Conservation (phyloP, 2,797 vertebrate genomes). For the Steatocranus sp. region DNA sequence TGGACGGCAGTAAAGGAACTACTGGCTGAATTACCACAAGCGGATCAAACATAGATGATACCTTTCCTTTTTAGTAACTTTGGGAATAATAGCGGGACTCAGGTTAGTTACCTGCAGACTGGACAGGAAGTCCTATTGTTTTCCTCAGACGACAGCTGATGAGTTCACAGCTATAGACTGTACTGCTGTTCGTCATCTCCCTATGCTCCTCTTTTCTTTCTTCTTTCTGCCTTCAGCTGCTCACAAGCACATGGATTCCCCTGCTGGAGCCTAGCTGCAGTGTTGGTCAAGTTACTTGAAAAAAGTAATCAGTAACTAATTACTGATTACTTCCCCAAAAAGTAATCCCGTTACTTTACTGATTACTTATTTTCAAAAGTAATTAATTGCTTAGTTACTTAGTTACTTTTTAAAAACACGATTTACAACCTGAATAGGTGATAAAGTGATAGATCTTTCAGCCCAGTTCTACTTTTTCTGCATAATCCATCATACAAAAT, state of each 20-base stretch:
- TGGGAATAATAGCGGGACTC: too few species aligned
- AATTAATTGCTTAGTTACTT: too few species aligned
- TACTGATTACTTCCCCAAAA: too few species aligned
- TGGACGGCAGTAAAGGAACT: neutral
- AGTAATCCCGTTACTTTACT: too few species aligned
- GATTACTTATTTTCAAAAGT: too few species aligned
- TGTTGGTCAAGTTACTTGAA: too few species aligned
- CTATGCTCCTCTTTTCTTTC: neutral
- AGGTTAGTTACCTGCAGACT: fast-evolving
- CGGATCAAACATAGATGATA: neutral
- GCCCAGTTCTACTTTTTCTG: too few species aligned
- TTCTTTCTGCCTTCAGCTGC: neutral
- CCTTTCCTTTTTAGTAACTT: neutral
- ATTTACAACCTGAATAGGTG: too few species aligned
- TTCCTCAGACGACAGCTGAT: neutral
- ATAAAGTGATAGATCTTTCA: too few species aligned
- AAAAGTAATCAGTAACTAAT: too few species aligned
- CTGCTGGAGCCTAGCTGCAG: fast-evolving
- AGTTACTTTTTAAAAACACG: too few species aligned
- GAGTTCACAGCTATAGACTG: neutral
- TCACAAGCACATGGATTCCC: neutral
- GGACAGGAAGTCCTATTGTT: neutral
- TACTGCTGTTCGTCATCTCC: fast-evolving
- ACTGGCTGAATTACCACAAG: neutral
- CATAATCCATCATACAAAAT: too few species aligned